Evolutionary conservation across 1,140 invertebrate species (phyloP).

Genomic region (Megalopta genalis): DNA sequence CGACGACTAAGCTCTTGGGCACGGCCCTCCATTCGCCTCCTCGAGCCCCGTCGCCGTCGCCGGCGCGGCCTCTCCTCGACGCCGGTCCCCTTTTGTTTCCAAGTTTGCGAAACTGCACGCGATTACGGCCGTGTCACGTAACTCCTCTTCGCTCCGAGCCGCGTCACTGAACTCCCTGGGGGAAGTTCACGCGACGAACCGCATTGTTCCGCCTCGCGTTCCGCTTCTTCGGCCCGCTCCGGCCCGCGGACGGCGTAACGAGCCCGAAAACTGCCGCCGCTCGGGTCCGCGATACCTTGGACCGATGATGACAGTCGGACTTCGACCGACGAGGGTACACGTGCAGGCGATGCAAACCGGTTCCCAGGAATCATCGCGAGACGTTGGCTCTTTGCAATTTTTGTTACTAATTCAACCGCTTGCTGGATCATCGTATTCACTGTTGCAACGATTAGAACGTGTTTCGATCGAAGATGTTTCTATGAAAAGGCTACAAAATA

Average conservation of each 20-base stretch:
- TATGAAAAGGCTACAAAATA: too few relatives aligned
- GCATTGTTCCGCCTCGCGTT: slow-evolving; percentile 53
- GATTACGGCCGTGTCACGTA: slow-evolving; percentile 73
- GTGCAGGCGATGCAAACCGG: too few relatives aligned
- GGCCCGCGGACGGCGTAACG: slow-evolving; percentile 20
- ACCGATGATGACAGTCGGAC: too few relatives aligned
- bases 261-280: slow-evolving; percentile 8
- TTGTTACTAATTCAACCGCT: too few relatives aligned
- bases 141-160: slow-evolving; percentile 60
- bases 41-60: slow-evolving; percentile 32
- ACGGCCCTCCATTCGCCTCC: slow-evolving; percentile 41
- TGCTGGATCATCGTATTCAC: too few relatives aligned
- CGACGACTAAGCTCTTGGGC: slow-evolving; percentile 33
- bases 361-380: too few relatives aligned
- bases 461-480: too few relatives aligned
- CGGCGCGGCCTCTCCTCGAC: slow-evolving; percentile 24
- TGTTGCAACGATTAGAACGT: too few relatives aligned
- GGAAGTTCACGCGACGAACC: slow-evolving; percentile 64
- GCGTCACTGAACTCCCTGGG: slow-evolving; percentile 61
- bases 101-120: slow-evolving; percentile 71
- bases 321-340: too few relatives aligned
- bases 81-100: slow-evolving; percentile 59
- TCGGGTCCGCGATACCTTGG: not conserved
- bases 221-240: slow-evolving; percentile 33
- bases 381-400: too few relatives aligned